Conservation (phyloP, 2,888 invertebrate species). For the Drosophila sordidapex region DNA sequence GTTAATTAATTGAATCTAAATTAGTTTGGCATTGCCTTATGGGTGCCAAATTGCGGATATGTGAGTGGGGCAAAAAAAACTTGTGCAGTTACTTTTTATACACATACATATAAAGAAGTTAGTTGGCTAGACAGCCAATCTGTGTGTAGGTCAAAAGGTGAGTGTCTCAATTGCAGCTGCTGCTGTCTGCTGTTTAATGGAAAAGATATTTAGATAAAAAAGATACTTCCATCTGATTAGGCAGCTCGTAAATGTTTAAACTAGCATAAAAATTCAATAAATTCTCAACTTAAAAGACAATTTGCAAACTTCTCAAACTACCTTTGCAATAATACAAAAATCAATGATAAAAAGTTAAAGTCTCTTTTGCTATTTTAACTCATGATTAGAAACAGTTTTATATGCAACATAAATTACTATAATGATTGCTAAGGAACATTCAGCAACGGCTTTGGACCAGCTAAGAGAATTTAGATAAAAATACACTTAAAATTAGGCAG, state of each 20-base stretch:
- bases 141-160: slow-evolving; percentile 14
- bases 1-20: slow-evolving; percentile 65
- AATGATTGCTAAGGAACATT: neutral
- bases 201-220: neutral
- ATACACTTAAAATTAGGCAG: neutral
- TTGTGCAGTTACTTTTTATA: neutral
- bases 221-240: neutral
- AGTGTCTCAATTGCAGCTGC: neutral
- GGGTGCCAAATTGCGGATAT: slow-evolving; percentile 3
- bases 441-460: too few relatives aligned
- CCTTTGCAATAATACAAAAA: neutral
- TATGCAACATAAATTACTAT: neutral
- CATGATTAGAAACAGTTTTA: neutral
- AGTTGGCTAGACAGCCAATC: neutral
- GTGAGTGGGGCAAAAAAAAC: slow-evolving; percentile 3
- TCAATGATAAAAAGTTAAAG: neutral
- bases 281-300: neutral
- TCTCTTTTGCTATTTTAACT: neutral
- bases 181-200: neutral
- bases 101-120: neutral
- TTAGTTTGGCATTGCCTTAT: slow-evolving; percentile 34
- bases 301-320: neutral
- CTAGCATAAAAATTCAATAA: neutral
- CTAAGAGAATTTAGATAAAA: neutral
- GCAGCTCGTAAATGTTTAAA: neutral